phyloP scores from a whole-genome alignment of 2,888 invertebrate genomes.

The Mythimna loreyi region DNA sequence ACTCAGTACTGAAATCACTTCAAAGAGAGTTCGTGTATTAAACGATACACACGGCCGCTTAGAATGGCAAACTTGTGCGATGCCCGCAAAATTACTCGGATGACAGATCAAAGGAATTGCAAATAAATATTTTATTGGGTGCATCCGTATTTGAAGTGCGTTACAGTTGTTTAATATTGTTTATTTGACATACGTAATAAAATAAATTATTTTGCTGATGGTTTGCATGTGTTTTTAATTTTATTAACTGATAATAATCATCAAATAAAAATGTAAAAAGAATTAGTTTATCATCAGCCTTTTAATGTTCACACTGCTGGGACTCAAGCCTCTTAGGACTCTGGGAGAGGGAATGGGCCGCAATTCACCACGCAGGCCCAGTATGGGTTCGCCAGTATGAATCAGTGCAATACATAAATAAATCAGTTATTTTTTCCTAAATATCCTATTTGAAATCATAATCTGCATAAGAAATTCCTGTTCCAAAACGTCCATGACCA shows the following conservation, averaged over 20 bases:
- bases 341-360: too few relatives aligned
- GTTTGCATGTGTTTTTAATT: conserved; percentile 3
- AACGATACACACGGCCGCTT: conserved; percentile 37
- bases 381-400: too few relatives aligned
- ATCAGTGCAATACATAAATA: too few relatives aligned
- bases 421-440: too few relatives aligned
- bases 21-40: conserved; percentile 52
- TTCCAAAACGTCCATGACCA: background rate
- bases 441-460: background rate
- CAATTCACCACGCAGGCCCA: too few relatives aligned
- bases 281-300: background rate
- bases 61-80: conserved; percentile 37
- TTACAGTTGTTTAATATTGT: conserved; percentile 27
- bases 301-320: too few relatives aligned
- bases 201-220: background rate
- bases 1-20: conserved; percentile 67
- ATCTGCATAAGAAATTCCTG: background rate
- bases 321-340: too few relatives aligned
- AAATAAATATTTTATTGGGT: conserved; percentile 44
- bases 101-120: conserved; percentile 58
- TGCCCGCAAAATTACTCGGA: conserved; percentile 43
- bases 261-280: too few relatives aligned
- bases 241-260: background rate
- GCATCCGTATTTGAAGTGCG: conserved; percentile 41
- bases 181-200: conserved; percentile 10